Conservation (phyloP, 2,797 vertebrate species). For the Typhlichthys eigenmanni region DNA sequence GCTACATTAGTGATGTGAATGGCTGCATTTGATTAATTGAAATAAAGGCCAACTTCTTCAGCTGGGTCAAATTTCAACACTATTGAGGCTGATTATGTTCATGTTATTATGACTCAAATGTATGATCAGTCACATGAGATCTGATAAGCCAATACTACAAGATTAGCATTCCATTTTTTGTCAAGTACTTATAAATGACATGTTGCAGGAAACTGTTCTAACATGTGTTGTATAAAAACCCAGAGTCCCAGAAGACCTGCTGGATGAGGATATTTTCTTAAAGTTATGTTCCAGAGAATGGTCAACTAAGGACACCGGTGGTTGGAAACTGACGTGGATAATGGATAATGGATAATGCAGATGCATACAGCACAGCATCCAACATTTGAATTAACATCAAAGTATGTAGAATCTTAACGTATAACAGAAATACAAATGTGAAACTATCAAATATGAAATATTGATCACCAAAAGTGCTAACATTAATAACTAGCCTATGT, state of each 20-base stretch:
- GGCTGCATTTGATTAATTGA: background rate
- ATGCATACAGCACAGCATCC: background rate
- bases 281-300: slow-evolving; percentile 28
- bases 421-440: too few species aligned
- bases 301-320: slow-evolving; percentile 21
- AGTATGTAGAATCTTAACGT: too few species aligned
- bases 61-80: slow-evolving; percentile 14
- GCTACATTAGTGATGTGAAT: slow-evolving; percentile 15
- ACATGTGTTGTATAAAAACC: slow-evolving; percentile 9
- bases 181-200: slow-evolving; percentile 1
- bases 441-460: too few species aligned
- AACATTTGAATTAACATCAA: too few species aligned
- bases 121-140: slow-evolving; percentile 16
- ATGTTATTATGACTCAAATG: slow-evolving; percentile 9
- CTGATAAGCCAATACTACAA: background rate
- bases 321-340: background rate
- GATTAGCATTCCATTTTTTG: background rate
- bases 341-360: background rate
- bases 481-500: too few species aligned
- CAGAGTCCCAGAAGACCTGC: slow-evolving; percentile 28
- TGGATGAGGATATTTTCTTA: slow-evolving; percentile 22
- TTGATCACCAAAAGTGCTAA: too few species aligned
- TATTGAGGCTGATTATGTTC: background rate
- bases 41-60: slow-evolving; percentile 21
- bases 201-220: slow-evolving; percentile 12